Conservation (phyloP, 1,140 invertebrate genomes). For the Philopotamus ludificatus region DNA sequence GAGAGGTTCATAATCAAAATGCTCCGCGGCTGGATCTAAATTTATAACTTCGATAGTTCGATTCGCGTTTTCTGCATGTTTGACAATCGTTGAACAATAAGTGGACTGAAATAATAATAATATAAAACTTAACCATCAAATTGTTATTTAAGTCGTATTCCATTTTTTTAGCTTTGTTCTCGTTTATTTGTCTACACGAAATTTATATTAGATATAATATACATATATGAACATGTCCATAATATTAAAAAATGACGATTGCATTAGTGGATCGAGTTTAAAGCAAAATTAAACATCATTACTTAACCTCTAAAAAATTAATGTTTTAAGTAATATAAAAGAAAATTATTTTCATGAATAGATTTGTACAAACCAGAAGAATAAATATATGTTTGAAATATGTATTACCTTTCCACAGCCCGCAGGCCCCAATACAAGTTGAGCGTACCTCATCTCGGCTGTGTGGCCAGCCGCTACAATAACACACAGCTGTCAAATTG, state of each 20-base stretch:
- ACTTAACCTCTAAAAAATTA: background rate
- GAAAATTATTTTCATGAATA: background rate
- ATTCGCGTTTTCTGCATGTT: slow-evolving; percentile 74
- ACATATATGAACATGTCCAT: background rate
- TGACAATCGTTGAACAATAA: slow-evolving; percentile 88
- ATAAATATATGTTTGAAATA: background rate
- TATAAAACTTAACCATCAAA: slow-evolving; percentile 23
- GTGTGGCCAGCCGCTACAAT: background rate
- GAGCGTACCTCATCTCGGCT: slow-evolving; percentile 87
- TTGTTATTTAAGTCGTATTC: slow-evolving; percentile 9
- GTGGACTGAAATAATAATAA: slow-evolving; percentile 71
- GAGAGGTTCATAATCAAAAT: slow-evolving; percentile 87
- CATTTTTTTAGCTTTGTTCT: background rate
- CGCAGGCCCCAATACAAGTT: slow-evolving; percentile 92
- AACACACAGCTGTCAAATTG: background rate
- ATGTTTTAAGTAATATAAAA: no score
- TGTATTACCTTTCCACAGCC: slow-evolving; percentile 85
- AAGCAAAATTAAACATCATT: background rate
- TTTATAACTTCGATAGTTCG: slow-evolving; percentile 87
- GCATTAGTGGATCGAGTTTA: no score
- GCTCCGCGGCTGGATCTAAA: slow-evolving; percentile 95
- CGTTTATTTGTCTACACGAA: background rate
- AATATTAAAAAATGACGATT: background rate
- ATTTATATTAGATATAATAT: background rate
- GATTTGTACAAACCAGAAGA: background rate